Percentiles rank a stretch among this genome's conserved stretches.
phyloP scores from a whole-genome alignment of 2,888 invertebrate genomes.

The Lasioglossum leucozonium region DNA sequence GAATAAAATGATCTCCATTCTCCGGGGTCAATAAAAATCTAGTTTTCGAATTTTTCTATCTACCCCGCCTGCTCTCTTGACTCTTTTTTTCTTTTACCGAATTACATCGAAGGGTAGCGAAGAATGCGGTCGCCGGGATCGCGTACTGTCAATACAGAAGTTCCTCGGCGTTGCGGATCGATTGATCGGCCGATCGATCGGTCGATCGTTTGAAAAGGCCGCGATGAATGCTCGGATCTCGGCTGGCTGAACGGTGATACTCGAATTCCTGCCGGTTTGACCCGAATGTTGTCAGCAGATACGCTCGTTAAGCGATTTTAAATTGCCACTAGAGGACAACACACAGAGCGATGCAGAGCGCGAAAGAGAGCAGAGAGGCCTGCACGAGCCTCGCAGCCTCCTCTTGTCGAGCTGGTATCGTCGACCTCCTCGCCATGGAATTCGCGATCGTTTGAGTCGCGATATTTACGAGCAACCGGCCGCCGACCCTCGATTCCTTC shows the following conservation, averaged over 20 bases:
- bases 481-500: conserved; percentile 29
- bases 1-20: not conserved
- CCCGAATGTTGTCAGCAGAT: conserved; percentile 46
- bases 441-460: conserved; percentile 70
- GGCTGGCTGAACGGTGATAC: conserved; percentile 45
- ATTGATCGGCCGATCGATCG: not conserved
- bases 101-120: not conserved
- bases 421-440: conserved; percentile 35
- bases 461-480: conserved; percentile 72
- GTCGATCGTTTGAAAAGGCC: not conserved
- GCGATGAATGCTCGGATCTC: conserved; percentile 50
- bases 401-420: conserved; percentile 43
- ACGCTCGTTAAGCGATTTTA: conserved; percentile 73
- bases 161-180: not conserved
- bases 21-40: not conserved
- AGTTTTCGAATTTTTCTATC: not conserved
- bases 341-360: not conserved
- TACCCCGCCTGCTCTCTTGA: not conserved
- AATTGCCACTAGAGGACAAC: conserved; percentile 65
- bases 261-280: conserved; percentile 52
- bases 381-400: conserved; percentile 32
- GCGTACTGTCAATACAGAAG: not conserved
- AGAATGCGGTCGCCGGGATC: not conserved
- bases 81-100: not conserved
- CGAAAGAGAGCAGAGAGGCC: not conserved